Percentiles rank a stretch among this genome's conserved stretches.
These are phyloP conservation scores for Odobenus rosmarus DNA, from an alignment of 2,113 vertebrate genomes.

Conservation along the genomic window DNA sequence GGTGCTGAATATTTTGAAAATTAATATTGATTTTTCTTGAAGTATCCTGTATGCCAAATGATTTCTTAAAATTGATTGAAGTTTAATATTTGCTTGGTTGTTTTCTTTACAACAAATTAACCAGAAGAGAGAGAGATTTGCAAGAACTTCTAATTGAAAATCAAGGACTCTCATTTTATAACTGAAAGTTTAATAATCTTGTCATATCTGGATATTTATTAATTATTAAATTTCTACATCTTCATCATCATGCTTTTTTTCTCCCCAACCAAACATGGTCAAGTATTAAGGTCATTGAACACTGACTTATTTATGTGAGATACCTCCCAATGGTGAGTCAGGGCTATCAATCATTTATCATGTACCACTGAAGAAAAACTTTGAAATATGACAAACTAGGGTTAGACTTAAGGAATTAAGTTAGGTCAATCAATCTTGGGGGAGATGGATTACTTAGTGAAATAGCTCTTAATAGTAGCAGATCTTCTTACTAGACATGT, in stretches of 20 bases:
- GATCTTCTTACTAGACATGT: background rate
- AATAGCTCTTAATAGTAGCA: background rate
- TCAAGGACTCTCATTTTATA: background rate
- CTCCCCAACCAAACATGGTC: background rate
- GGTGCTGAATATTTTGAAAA: slow-evolving; percentile 15
- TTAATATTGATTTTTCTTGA: background rate
- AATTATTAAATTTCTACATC: background rate
- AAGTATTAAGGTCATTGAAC: background rate
- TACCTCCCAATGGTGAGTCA: background rate
- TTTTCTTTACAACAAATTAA: background rate
- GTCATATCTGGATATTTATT: background rate
- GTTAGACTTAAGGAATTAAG: background rate
- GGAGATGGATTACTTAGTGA: background rate
- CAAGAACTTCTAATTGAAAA: background rate
- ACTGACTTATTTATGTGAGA: background rate
- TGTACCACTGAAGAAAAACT: background rate
- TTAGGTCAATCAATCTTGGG: background rate
- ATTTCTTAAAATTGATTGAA: background rate
- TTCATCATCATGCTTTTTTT: background rate
- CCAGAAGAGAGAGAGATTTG: background rate
- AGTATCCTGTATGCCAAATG: background rate
- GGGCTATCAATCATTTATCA: background rate
- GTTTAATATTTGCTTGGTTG: background rate
- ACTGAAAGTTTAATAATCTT: background rate
- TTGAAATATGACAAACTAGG: background rate